Conservation (phyloP, 2,797 vertebrate species). For the Urosaurus nigricauda region DNA sequence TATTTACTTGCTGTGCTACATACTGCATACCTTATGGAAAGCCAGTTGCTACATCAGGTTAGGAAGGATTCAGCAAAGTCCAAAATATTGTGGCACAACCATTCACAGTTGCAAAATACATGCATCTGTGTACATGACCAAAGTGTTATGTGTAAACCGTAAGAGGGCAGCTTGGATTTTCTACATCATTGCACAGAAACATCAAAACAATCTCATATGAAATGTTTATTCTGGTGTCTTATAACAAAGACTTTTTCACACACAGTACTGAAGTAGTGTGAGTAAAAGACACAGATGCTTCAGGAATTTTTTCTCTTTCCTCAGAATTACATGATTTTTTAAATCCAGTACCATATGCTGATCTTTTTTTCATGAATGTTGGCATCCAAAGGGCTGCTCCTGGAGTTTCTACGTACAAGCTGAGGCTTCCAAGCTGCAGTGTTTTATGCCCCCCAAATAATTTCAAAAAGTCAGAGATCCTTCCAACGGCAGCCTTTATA, state of each 20-base stretch:
- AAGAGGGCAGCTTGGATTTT: background rate
- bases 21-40: background rate
- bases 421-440: background rate
- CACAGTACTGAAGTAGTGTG: background rate
- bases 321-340: too few relatives aligned
- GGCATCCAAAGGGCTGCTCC: background rate
- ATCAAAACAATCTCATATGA: background rate
- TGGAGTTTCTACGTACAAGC: background rate
- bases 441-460: background rate
- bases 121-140: background rate
- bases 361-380: background rate
- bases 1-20: background rate
- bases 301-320: background rate
- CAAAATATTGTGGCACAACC: background rate
- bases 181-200: background rate
- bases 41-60: background rate
- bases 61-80: background rate
- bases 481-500: background rate
- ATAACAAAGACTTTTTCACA: slow-evolving; percentile 6
- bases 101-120: background rate
- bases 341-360: background rate
- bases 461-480: background rate
- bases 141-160: background rate
- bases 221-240: background rate
- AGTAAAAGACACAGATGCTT: background rate